A percentile compares a stretch with the other conserved stretches of the same genome.
Conservation (phyloP, 1,140 invertebrate genomes). For the Aphelinus certus region DNA sequence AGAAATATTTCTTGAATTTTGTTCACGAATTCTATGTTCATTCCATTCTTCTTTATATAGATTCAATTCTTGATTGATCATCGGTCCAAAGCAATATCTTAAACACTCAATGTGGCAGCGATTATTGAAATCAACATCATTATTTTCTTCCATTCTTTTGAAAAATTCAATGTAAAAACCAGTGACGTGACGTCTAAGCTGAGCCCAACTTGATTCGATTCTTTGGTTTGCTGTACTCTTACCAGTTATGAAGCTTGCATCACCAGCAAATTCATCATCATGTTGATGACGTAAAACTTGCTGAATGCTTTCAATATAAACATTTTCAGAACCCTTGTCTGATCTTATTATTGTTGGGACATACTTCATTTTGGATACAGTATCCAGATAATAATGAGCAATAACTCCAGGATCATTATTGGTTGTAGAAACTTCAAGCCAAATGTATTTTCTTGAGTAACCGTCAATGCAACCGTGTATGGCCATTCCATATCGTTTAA, state of each 20-base stretch:
- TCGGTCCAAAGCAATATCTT: slow-evolving; percentile 12
- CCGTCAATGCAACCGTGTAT: slow-evolving; percentile 45
- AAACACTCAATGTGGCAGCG: slow-evolving; percentile 22
- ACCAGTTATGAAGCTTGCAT: slow-evolving; percentile 26
- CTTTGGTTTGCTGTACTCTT: slow-evolving; percentile 29
- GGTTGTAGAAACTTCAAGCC: slow-evolving; percentile 44
- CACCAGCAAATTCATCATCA: slow-evolving; percentile 16
- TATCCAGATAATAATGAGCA: slow-evolving; percentile 45
- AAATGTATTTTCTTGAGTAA: slow-evolving; percentile 49
- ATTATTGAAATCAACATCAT: slow-evolving; percentile 3
- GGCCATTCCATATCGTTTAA: neutral
- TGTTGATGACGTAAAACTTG: slow-evolving; percentile 19
- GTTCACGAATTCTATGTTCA: slow-evolving; percentile 17
- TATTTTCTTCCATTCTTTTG: slow-evolving; percentile 18
- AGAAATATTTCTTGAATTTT: slow-evolving; percentile 9
- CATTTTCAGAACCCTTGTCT: slow-evolving; percentile 45
- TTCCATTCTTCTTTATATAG: slow-evolving; percentile 14
- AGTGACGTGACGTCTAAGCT: slow-evolving; percentile 2
- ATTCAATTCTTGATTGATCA: slow-evolving; percentile 13
- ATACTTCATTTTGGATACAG: slow-evolving; percentile 34
- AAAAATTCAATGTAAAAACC: slow-evolving; percentile 28
- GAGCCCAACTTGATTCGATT: slow-evolving; percentile 5
- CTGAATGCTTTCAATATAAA: slow-evolving; percentile 10
- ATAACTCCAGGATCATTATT: slow-evolving; percentile 45
- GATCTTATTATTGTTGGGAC: slow-evolving; percentile 41